Evolutionary conservation across 2,113 vertebrate genomes (phyloP).

Genomic region (Halcyon senegalensis): DNA sequence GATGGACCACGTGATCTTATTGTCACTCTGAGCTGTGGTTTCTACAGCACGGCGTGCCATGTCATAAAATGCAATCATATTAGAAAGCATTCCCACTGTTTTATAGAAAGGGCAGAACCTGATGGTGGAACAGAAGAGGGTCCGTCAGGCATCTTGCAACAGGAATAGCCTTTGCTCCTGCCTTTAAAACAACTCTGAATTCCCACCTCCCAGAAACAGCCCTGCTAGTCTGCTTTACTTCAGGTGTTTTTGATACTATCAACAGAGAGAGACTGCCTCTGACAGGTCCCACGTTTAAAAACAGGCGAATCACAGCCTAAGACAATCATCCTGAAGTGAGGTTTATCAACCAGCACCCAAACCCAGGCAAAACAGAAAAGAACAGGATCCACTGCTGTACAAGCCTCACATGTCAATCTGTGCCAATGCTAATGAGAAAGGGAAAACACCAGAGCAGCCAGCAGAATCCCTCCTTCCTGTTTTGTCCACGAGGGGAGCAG

Average conservation of each 20-base stretch:
- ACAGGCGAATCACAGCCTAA: background rate
- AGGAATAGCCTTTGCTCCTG: background rate
- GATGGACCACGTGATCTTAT: constrained; percentile 97
- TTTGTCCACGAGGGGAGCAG: background rate
- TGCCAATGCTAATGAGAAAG: background rate
- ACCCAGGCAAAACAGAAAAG: background rate
- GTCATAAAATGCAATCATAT: constrained; percentile 96
- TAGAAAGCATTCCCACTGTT: constrained; percentile 95
- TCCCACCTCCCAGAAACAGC: background rate
- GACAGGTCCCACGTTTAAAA: background rate
- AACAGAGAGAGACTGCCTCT: background rate
- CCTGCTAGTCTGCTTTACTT: background rate
- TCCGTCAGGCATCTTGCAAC: background rate
- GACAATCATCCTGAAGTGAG: background rate
- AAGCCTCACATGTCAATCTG: background rate
- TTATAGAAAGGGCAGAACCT: constrained; percentile 99
- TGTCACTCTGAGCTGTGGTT: constrained; percentile 96
- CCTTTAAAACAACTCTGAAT: background rate
- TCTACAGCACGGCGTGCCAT: constrained; percentile 97
- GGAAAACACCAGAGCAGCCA: background rate
- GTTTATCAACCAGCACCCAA: background rate
- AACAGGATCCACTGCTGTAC: background rate
- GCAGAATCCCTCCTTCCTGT: background rate
- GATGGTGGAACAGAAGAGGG: background rate
- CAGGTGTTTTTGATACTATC: background rate